phyloP scores from a whole-genome alignment of 1,140 invertebrate species.

The Drosophila kurseongensis region DNA sequence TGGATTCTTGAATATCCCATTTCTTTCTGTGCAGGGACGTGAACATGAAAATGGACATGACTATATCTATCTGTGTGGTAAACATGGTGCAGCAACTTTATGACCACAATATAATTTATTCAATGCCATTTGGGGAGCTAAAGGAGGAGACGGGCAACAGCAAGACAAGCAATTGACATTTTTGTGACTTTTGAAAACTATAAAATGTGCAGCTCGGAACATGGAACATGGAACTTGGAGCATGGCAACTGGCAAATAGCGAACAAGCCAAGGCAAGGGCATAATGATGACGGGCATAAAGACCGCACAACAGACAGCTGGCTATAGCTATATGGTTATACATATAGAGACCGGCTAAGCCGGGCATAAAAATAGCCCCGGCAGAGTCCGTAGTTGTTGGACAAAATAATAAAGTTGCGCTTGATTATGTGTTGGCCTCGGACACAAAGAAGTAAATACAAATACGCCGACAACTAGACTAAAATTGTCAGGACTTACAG shows the following conservation, averaged over 20 bases:
- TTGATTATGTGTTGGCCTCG: constrained; percentile 69
- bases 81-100: constrained; percentile 75
- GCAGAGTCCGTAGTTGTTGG: constrained; percentile 32
- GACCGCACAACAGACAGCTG: constrained; percentile 54
- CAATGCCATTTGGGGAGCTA: constrained; percentile 65
- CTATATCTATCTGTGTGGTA: constrained; percentile 57
- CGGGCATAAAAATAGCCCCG: constrained; percentile 33
- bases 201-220: constrained; percentile 74
- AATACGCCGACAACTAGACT: constrained; percentile 74
- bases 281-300: constrained; percentile 73
- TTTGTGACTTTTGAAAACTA: constrained; percentile 83
- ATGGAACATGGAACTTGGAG: constrained; percentile 14
- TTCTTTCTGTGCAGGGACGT: constrained; percentile 28
- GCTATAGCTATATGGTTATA: constrained; percentile 26
- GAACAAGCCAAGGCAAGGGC: constrained; percentile 39
- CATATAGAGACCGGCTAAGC: constrained; percentile 4
- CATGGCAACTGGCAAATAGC: constrained; percentile 17
- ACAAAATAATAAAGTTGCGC: constrained; percentile 78
- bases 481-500: constrained; percentile 80
- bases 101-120: constrained; percentile 81
- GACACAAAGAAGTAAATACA: constrained; percentile 68
- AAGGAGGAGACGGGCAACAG: not conserved
- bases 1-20: not conserved
- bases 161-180: constrained; percentile 79
- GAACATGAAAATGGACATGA: constrained; percentile 34